Evolutionary conservation across 1,140 invertebrate genomes (phyloP).

Genomic region (Eueides isabella): DNA sequence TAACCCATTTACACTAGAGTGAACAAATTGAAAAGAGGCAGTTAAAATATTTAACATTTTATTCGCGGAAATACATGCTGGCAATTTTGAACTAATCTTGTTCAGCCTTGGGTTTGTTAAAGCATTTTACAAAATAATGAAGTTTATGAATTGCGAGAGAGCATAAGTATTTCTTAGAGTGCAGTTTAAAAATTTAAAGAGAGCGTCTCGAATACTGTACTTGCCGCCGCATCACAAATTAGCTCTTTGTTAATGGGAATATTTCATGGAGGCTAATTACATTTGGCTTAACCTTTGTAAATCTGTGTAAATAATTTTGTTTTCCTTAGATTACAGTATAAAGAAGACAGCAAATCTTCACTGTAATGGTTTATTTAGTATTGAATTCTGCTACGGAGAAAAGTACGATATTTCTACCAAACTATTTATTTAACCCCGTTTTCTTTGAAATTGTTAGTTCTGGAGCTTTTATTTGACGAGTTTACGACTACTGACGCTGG

Average conservation of each 20-base stretch:
- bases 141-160: slow-evolving; percentile 32
- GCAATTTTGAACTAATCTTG: slow-evolving; percentile 32
- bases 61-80: slow-evolving; percentile 33
- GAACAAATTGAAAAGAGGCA: slow-evolving; percentile 29
- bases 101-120: slow-evolving; percentile 30
- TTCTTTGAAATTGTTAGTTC: slow-evolving; percentile 26
- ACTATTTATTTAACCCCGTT: slow-evolving; percentile 28
- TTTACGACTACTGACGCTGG: slow-evolving; percentile 29
- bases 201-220: slow-evolving; percentile 21
- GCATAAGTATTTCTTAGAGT: slow-evolving; percentile 33
- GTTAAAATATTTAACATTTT: slow-evolving; percentile 38
- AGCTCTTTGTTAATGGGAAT: slow-evolving; percentile 33
- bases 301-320: slow-evolving; percentile 1
- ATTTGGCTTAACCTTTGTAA: slow-evolving; percentile 19
- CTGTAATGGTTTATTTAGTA: not conserved
- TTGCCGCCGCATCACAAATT: slow-evolving; percentile 28
- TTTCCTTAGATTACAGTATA: not conserved
- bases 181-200: slow-evolving; percentile 35
- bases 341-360: not conserved
- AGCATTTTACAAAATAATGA: slow-evolving; percentile 35
- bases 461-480: slow-evolving; percentile 35
- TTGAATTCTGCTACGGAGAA: not conserved
- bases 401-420: not conserved
- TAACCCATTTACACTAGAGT: slow-evolving; percentile 20
- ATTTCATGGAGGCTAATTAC: slow-evolving; percentile 33